phyloP scores from a whole-genome alignment of 2,113 vertebrate species.

The Cebus imitator region DNA sequence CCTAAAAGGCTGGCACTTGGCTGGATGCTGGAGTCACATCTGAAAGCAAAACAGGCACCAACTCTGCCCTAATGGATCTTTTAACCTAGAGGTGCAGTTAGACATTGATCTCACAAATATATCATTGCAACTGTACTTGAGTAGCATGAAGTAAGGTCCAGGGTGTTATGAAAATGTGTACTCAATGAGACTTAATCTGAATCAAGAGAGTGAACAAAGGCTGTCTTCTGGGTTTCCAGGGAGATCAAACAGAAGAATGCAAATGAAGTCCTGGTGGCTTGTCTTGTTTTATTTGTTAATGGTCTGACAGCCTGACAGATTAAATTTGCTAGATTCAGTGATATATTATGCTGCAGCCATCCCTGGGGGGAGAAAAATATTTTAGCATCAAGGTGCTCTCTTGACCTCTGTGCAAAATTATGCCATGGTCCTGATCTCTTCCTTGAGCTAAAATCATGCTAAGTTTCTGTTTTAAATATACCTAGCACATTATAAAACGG shows the following conservation, averaged over 20 bases:
- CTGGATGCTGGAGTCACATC: neutral
- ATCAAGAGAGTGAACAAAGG: neutral
- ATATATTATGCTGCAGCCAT: neutral
- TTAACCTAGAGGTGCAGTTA: neutral
- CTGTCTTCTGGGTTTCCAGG: neutral
- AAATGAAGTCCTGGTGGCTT: neutral
- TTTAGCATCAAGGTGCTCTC: neutral
- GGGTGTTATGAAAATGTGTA: neutral
- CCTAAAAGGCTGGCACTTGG: neutral
- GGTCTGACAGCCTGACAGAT: neutral
- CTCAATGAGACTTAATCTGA: neutral
- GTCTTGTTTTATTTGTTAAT: slow-evolving; percentile 34
- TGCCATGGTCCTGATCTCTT: neutral
- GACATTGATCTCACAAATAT: neutral
- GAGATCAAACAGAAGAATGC: neutral
- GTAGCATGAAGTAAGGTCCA: neutral
- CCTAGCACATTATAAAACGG: neutral
- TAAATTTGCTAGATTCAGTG: slow-evolving; percentile 22
- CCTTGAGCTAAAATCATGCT: neutral
- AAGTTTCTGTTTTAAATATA: neutral
- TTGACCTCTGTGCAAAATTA: neutral
- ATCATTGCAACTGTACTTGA: neutral
- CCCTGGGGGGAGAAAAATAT: neutral
- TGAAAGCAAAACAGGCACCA: neutral
- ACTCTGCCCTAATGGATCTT: neutral